Conservation (phyloP, 1,140 invertebrate genomes). For the Panagrolaimus sp. region DNA sequence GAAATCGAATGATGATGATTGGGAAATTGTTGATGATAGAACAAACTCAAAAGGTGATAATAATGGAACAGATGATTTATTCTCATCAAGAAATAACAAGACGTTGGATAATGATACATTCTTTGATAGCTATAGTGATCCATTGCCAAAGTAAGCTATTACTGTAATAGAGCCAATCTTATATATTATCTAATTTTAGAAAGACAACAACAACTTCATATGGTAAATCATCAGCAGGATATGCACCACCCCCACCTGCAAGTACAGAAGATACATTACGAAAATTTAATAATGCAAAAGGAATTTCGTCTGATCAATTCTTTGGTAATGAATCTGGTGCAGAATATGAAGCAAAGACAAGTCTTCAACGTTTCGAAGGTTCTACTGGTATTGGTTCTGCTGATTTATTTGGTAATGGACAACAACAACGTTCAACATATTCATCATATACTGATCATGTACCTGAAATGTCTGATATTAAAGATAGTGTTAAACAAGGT, state of each 20-base stretch:
- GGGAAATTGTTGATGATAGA: conserved; percentile 42
- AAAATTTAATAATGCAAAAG: conserved; percentile 70
- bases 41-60: conserved; percentile 18
- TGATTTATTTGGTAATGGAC: conserved; percentile 75
- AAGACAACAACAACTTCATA: conserved; percentile 18
- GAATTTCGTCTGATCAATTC: conserved; percentile 93
- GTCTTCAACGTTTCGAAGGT: conserved; percentile 74
- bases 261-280: conserved; percentile 44
- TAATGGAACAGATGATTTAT: conserved; percentile 11
- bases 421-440: conserved; percentile 26
- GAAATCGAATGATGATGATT: conserved; percentile 39
- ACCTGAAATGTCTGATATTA: conserved; percentile 84
- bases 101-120: conserved; percentile 32
- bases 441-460: conserved; percentile 60
- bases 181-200: background rate
- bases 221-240: background rate
- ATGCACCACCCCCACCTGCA: conserved; percentile 18
- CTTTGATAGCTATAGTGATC: conserved; percentile 45
- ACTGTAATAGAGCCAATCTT: too few species aligned
- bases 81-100: conserved; percentile 14
- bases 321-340: conserved; percentile 68
- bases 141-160: background rate
- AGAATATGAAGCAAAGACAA: conserved; percentile 68
- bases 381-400: conserved; percentile 90
- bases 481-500: conserved; percentile 87